Base-by-base conservation (phyloP, 2,113 vertebrate species). In the Halichoeres trimaculatus region DNA sequence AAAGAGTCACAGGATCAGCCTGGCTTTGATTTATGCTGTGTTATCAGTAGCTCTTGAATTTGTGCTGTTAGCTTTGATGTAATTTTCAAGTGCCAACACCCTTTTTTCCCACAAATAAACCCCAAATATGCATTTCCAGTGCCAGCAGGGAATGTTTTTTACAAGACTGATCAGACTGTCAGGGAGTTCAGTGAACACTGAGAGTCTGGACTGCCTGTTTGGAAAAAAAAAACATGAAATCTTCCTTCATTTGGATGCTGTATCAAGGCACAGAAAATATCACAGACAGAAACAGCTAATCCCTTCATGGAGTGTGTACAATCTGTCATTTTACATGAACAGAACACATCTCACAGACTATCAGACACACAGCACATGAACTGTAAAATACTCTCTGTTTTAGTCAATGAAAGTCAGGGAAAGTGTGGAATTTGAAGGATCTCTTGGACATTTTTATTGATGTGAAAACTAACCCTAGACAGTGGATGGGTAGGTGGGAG, bases 1-100 rank as follows among this genome's bases (percentile, higher is more conserved):
- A 84, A 80, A 52, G 24, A 64, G 41, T 57, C 22, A 24, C 58
- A 70, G 51, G 51, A 65, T 73, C 67, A 35, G 50, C 30, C 36
- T 22, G 1, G 9, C 76, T 81, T 79, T 70, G 69, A 72, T 84
- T 80, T 59, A 52, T 17, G 36, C 40, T 36, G 20, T 36, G 17
- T 76, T 70, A 79, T 85, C 75, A 36, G 26, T 60, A 64, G 66
- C 57, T 69, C 43, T 78, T 72, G 35, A 34, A 70, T 81, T 76
- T 59, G 35, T 35, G 9, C 41, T 55, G 58, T 20, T 53, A 43
- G 73, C 55, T 74, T 78, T 78, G 76, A 78, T 81, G 63, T 70
- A 0, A 84, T 81, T 84, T 63, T 80, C 45, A 41, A 54, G 36
- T 35, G 54, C 53, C 78, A 66, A 57, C 54, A 54, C 67, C 58